Conservation (phyloP, 1,140 invertebrate species). For the Dinothrombium tinctorium region DNA sequence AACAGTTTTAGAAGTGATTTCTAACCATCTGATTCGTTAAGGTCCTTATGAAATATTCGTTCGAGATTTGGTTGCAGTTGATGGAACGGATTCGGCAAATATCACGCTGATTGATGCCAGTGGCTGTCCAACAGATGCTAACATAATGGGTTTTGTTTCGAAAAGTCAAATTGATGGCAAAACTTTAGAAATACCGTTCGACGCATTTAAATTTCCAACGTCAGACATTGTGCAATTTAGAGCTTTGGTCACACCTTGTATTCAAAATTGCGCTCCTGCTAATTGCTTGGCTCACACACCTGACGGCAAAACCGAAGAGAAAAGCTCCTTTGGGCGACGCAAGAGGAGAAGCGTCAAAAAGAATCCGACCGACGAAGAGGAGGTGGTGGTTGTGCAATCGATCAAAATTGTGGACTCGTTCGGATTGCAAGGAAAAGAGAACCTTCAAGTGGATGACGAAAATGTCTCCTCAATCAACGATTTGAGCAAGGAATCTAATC, state of each 20-base stretch:
- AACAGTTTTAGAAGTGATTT: neutral
- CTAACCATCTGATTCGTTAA: constrained; percentile 5
- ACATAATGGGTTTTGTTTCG: constrained; percentile 61
- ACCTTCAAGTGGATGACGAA: neutral
- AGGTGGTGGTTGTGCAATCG: constrained; percentile 60
- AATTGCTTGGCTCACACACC: constrained; percentile 2
- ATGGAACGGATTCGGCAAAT: constrained; percentile 54
- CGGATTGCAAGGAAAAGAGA: constrained; percentile 18
- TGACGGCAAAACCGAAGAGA: constrained; percentile 26
- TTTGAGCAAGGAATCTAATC: neutral
- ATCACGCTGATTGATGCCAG: constrained; percentile 65
- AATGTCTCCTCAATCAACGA: constrained; percentile 2
- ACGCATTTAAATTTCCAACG: constrained; percentile 76
- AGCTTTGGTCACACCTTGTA: constrained; percentile 70
- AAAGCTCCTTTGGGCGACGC: constrained; percentile 7
- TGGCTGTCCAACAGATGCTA: constrained; percentile 35
- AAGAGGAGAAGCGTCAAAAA: neutral
- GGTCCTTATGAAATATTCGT: constrained; percentile 78
- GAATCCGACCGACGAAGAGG: constrained; percentile 26
- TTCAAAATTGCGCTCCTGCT: constrained; percentile 63
- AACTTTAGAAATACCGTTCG: constrained; percentile 47
- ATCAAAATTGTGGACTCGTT: constrained; percentile 83
- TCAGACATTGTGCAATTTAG: constrained; percentile 83
- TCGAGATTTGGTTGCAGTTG: constrained; percentile 72
- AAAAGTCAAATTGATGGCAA: constrained; percentile 15